Percentiles rank a stretch among this genome's conserved stretches.
These are phyloP conservation scores for Leucoraja ocellata DNA, from an alignment of 2,797 vertebrate genomes.

Conservation along the genomic window DNA sequence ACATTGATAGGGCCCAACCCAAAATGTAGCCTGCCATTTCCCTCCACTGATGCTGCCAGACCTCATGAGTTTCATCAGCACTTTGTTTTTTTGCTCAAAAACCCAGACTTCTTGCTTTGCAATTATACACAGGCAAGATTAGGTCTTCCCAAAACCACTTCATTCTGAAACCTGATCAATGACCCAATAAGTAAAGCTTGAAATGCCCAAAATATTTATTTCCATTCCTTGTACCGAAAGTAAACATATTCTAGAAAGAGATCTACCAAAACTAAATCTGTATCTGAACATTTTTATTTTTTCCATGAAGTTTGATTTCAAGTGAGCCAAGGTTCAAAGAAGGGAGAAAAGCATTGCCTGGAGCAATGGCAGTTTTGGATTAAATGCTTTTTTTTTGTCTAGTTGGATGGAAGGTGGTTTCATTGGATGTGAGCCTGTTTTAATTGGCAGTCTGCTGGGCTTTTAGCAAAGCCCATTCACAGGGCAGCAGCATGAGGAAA, in stretches of 20 bases:
- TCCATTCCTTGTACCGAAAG: neutral
- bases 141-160: neutral
- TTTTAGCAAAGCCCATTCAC: slow-evolving; percentile 24
- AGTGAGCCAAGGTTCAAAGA: neutral
- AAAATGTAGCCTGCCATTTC: no score
- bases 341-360: neutral
- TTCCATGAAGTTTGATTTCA: neutral
- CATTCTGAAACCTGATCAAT: neutral
- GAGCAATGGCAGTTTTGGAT: slow-evolving; percentile 16
- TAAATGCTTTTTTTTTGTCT: slow-evolving; percentile 15
- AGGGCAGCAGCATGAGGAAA: neutral
- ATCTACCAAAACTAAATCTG: neutral
- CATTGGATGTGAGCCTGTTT: slow-evolving; percentile 19
- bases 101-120: neutral
- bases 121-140: neutral
- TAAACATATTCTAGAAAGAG: neutral
- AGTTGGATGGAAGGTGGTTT: neutral
- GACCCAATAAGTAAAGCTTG: neutral
- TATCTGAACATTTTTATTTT: neutral
- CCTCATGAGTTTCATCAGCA: no score
- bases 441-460: slow-evolving; percentile 32
- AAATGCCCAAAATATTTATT: neutral
- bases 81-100: neutral
- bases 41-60: no score
- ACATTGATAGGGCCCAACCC: no score